Percentiles rank a stretch among this genome's conserved stretches.
phyloP scores from a whole-genome alignment of 2,797 vertebrate genomes.

The Labroides dimidiatus region DNA sequence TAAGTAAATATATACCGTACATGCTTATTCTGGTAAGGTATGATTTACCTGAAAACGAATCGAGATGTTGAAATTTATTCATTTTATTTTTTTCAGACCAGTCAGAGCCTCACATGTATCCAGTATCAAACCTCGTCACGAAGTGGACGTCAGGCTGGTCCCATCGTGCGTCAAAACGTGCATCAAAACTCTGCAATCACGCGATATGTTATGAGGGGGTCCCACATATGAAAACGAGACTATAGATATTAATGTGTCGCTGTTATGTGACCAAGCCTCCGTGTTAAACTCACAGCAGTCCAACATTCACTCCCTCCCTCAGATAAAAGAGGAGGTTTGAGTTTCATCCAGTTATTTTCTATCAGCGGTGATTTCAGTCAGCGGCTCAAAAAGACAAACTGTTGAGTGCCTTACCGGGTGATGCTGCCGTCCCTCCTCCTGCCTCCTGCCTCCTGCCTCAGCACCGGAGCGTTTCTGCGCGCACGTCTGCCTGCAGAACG shows the following conservation, averaged over 20 bases:
- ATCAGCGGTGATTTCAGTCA: not conserved
- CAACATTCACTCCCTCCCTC: no score
- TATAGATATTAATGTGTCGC: not conserved
- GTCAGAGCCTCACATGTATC: not conserved
- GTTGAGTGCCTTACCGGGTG: constrained; percentile 51
- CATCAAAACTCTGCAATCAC: not conserved
- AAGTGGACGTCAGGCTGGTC: not conserved
- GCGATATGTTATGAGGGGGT: not conserved
- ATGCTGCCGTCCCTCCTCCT: constrained; percentile 34
- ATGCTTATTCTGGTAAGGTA: no score
- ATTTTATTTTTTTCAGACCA: no score
- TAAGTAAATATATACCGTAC: no score
- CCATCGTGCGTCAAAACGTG: not conserved
- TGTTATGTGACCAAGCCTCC: not conserved
- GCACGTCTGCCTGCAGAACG: constrained; percentile 53
- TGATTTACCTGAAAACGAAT: no score
- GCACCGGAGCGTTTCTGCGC: constrained; percentile 41
- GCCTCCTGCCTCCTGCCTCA: constrained; percentile 31
- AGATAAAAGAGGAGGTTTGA: not conserved
- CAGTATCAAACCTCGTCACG: constrained; percentile 3
- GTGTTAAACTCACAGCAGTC: not conserved
- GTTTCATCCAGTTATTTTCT: not conserved
- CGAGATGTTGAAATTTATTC: no score
- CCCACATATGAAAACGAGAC: not conserved
- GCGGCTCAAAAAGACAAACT: not conserved